Evolutionary conservation across 2,888 invertebrate genomes (phyloP), one percentile per base, ranked within the genome.

Genomic region (Hyppa rectilinea): DNA sequence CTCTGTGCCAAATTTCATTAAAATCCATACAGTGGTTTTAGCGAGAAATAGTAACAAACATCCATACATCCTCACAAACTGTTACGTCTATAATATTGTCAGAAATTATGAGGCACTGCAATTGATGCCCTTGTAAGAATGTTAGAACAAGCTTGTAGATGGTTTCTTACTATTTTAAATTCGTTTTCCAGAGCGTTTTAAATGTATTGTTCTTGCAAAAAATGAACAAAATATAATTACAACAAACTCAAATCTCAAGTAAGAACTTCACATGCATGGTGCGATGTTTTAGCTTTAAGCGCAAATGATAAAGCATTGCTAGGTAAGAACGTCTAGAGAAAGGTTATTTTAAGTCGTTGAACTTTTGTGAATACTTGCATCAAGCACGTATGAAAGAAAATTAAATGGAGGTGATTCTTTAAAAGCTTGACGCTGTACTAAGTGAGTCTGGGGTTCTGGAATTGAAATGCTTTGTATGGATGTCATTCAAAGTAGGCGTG

Each of bases 271-370:
- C 20, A 59, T 40, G 29, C 31, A 58, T 31, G 47, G 23, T n/a
- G 17, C 12, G 34, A 64, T 58, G 43, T 78, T 64, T 47, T 61
- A 65, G 6, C 45, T 45, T 36, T 20, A 58, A 78, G 20, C 23
- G 29, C 36, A 71, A 78, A 76, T 79, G 5, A 50, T 23, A 12
- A 45, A 65, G 40, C 79, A 72, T 47, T 65, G 56, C 61, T 23
- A 20, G 34, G 29, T 47, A 31, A 17, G 29, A 61, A 64, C 61
- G 68, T 71, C 68, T 78, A 55, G 58, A 70, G 66, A 56, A 81
- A 73, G 82, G 81, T 81, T 81, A 81, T 79, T 75, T 80, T 74
- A 77, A 78, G 74, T 77, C 76, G 65, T 60, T 80, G 76, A 81
- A 84, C 80, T 84, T 79, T 63, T 59, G 70, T 49, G 75, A 75